Evolutionary conservation across 2,113 vertebrate genomes (phyloP).

Genomic region (Vombatus ursinus): DNA sequence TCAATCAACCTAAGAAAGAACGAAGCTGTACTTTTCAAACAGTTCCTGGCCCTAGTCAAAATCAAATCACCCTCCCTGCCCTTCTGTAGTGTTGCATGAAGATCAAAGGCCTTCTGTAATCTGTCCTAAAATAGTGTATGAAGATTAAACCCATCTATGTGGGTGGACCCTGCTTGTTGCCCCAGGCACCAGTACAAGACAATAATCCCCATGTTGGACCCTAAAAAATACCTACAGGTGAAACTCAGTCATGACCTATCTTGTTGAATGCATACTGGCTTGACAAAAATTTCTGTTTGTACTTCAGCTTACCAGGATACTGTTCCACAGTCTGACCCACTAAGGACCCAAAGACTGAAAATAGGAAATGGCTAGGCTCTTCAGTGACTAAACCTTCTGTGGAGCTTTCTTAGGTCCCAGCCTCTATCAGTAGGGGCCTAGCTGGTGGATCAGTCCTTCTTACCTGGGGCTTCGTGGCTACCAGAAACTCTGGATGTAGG

Average conservation of each 20-base stretch:
- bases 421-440: not conserved
- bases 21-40: not conserved
- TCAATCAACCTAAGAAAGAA: not conserved
- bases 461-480: not conserved
- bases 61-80: not conserved
- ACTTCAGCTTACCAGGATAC: not conserved
- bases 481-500: not conserved
- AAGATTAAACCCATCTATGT: not conserved
- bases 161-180: not conserved
- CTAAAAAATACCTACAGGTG: not conserved
- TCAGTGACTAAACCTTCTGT: not conserved
- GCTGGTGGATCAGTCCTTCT: not conserved
- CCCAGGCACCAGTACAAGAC: not conserved
- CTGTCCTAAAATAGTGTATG: not conserved
- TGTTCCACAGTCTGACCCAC: not conserved
- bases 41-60: not conserved
- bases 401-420: not conserved
- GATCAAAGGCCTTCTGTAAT: not conserved
- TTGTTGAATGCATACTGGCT: not conserved
- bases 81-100: not conserved
- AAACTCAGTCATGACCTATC: not conserved
- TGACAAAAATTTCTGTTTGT: not conserved
- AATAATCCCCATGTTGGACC: not conserved
- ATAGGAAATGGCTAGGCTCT: not conserved
- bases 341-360: not conserved